Conservation (phyloP, 2,797 vertebrate species). For the Cynodonichthys magdalenae region DNA sequence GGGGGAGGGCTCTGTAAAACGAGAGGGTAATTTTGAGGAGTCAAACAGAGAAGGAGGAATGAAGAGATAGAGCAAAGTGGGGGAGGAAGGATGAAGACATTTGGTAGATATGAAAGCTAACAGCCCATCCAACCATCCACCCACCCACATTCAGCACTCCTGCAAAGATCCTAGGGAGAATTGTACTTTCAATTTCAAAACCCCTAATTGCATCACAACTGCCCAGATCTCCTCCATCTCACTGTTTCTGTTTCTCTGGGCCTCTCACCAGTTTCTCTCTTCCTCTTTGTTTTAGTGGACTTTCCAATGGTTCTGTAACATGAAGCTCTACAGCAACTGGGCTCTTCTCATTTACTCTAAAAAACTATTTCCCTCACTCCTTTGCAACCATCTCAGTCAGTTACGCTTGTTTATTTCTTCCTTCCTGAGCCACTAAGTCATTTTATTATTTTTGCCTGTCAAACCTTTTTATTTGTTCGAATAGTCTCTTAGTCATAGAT, state of each 20-base stretch:
- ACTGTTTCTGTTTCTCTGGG: slow-evolving; percentile 7
- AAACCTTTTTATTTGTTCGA: slow-evolving; percentile 5
- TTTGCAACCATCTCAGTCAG: slow-evolving; percentile 16
- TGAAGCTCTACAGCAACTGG: slow-evolving; percentile 32
- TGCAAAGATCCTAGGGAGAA: slow-evolving; percentile 63
- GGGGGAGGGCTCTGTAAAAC: slow-evolving; percentile 32
- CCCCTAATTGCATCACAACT: slow-evolving; percentile 78
- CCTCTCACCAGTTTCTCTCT: slow-evolving; percentile 44
- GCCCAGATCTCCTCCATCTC: slow-evolving; percentile 52
- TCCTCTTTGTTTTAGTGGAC: slow-evolving; percentile 45
- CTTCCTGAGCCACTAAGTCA: not conserved
- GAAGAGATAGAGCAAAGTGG: slow-evolving; percentile 30
- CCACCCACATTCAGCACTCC: slow-evolving; percentile 36
- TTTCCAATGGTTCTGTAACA: slow-evolving; percentile 62
- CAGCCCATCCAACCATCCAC: slow-evolving; percentile 36
- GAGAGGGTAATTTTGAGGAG: slow-evolving; percentile 33
- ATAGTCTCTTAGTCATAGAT: slow-evolving; percentile 22
- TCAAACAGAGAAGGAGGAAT: slow-evolving; percentile 38
- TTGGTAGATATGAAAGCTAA: slow-evolving; percentile 70
- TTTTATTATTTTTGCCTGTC: slow-evolving; percentile 25
- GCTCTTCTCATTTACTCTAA: slow-evolving; percentile 17
- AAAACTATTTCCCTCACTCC: slow-evolving; percentile 18
- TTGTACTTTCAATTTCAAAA: slow-evolving; percentile 74
- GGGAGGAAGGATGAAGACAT: slow-evolving; percentile 61
- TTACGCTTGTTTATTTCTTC: slow-evolving; percentile 35